A percentile compares a stretch with the other conserved stretches of the same genome.
phyloP scores from a whole-genome alignment of 2,113 vertebrate genomes.

The Rhinogobius similis region DNA sequence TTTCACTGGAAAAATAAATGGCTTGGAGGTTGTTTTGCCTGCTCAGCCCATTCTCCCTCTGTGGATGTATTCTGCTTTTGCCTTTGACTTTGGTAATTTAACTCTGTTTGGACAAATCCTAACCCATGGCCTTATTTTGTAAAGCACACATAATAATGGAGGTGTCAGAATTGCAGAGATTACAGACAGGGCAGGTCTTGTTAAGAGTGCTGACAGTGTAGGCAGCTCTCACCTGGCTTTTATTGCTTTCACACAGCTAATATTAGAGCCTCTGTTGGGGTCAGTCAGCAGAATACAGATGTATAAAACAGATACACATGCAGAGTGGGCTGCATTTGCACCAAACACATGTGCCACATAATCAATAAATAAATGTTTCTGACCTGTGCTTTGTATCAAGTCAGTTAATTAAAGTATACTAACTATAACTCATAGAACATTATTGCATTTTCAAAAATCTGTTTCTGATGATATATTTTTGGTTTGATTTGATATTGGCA shows the following conservation, averaged over 20 bases:
- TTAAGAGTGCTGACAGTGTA: conserved; percentile 16
- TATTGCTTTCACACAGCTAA: conserved; percentile 8
- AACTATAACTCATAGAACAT: too few species aligned
- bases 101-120: conserved; percentile 6
- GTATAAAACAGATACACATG: conserved; percentile 10
- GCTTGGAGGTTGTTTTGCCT: conserved; percentile 2
- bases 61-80: background rate
- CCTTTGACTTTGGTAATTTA: conserved; percentile 2
- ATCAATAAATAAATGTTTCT: background rate
- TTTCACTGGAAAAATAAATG: conserved; percentile 1
- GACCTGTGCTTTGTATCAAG: background rate
- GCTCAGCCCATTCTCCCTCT: background rate
- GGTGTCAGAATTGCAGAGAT: conserved; percentile 4
- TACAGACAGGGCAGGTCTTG: conserved; percentile 4
- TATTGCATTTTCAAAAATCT: too few species aligned
- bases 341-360: background rate
- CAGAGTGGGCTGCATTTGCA: background rate
- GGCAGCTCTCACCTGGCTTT: conserved; percentile 1
- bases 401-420: too few species aligned
- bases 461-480: background rate
- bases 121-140: conserved; percentile 8
- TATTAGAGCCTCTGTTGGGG: background rate
- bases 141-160: conserved; percentile 7
- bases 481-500: background rate
- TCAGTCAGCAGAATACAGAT: conserved; percentile 1